A percentile compares a stretch with the other conserved stretches of the same genome.
These are phyloP conservation scores for Rhinichthys klamathensis DNA, from an alignment of 2,113 vertebrate genomes.

Conservation along the genomic window DNA sequence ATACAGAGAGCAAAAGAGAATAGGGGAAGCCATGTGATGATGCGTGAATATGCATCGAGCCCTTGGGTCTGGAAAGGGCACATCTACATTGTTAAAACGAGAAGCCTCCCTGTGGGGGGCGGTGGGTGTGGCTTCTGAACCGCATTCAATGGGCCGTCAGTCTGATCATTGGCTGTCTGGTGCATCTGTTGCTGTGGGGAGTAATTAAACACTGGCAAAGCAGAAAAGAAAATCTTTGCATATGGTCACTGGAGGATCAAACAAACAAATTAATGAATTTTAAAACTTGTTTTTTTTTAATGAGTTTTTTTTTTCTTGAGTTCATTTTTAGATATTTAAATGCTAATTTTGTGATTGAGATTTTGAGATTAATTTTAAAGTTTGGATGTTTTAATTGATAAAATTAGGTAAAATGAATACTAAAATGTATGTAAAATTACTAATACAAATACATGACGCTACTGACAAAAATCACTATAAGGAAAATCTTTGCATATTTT, in stretches of 20 bases:
- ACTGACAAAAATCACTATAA: no score
- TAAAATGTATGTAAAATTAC: no score
- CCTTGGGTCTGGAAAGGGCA: conserved; percentile 42
- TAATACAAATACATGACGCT: no score
- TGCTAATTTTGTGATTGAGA: not conserved
- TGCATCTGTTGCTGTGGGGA: conserved; percentile 41
- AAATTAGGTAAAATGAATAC: no score
- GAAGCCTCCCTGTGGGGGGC: conserved; percentile 24
- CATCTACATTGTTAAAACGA: conserved; percentile 38
- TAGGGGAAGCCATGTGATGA: conserved; percentile 30
- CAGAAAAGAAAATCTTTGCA: not conserved
- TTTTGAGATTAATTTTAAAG: no score
- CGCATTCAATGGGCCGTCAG: not conserved
- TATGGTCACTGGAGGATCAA: not conserved
- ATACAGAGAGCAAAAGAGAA: conserved; percentile 46
- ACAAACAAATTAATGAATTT: not conserved
- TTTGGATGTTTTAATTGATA: no score
- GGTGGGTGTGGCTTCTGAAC: conserved; percentile 4
- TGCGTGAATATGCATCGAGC: conserved; percentile 52
- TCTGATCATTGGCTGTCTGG: conserved; percentile 39
- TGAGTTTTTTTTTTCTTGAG: no score
- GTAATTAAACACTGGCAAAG: not conserved
- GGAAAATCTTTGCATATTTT: no score
- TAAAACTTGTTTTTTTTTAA: no score
- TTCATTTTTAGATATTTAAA: not conserved